Evolutionary conservation across 2,113 vertebrate species (phyloP).

Genomic region (Haemorhous mexicanus): DNA sequence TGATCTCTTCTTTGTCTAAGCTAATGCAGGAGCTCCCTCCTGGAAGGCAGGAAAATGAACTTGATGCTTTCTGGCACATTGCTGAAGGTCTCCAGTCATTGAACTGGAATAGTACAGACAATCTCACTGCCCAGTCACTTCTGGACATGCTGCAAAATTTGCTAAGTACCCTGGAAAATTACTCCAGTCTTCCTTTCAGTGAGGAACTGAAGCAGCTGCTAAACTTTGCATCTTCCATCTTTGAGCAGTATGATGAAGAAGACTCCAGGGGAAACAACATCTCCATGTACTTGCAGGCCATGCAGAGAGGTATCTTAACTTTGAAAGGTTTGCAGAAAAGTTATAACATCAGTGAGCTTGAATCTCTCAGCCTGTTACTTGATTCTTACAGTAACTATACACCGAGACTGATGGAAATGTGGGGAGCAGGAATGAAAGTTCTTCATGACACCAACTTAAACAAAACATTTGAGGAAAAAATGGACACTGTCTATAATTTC

Average conservation of each 20-base stretch:
- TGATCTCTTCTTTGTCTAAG: slow-evolving; percentile 24
- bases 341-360: neutral
- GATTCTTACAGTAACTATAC: neutral
- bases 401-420: neutral
- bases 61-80: neutral
- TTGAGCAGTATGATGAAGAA: neutral
- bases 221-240: neutral
- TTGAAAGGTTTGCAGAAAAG: slow-evolving; percentile 19
- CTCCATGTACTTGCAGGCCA: neutral
- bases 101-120: neutral
- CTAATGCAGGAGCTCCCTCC: neutral
- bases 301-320: neutral
- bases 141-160: slow-evolving; percentile 8
- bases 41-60: neutral
- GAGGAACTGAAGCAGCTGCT: slow-evolving; percentile 3
- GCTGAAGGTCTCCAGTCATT: neutral
- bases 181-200: neutral
- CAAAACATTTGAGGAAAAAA: slow-evolving; percentile 32
- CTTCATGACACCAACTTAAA: slow-evolving; percentile 14
- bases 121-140: neutral
- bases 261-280: neutral
- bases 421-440: neutral
- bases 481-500: neutral
- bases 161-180: neutral
- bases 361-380: neutral